phyloP scores from a whole-genome alignment of 2,113 vertebrate genomes.

The Microcebus griseorufus region DNA sequence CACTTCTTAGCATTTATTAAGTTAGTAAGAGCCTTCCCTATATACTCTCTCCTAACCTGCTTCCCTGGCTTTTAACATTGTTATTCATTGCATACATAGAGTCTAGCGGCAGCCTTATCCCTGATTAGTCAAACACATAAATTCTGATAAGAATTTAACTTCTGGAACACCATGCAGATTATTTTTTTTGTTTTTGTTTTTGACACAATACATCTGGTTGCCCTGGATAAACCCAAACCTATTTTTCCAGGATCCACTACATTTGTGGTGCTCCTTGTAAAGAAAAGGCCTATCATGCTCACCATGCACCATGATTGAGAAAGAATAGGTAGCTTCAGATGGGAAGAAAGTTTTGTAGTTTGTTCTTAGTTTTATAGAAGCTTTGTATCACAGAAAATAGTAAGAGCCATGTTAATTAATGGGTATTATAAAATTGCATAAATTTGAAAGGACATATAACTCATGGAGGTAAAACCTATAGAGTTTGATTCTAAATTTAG shows the following conservation, averaged over 20 bases:
- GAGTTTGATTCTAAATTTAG: not conserved
- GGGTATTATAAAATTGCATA: not conserved
- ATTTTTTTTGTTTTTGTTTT: not conserved
- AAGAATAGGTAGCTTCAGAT: not conserved
- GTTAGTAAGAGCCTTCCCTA: not conserved
- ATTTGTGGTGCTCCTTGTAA: not conserved
- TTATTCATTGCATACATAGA: not conserved
- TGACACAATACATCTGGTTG: not conserved
- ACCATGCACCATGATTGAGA: not conserved
- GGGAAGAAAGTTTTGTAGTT: not conserved
- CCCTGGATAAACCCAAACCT: not conserved
- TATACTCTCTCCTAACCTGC: not conserved
- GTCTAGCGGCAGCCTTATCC: rapidly evolving
- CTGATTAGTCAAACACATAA: not conserved
- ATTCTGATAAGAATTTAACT: not conserved
- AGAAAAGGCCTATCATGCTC: not conserved
- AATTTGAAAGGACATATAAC: not conserved
- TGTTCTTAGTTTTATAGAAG: not conserved
- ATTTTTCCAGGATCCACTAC: not conserved
- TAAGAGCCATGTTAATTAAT: not conserved
- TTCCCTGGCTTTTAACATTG: not conserved
- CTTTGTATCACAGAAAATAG: not conserved
- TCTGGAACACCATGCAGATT: not conserved
- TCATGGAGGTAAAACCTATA: not conserved
- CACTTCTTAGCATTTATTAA: not conserved